A percentile compares a stretch with the other conserved stretches of the same genome.
Conservation (phyloP, 2,797 vertebrate genomes). For the Spinibarbus caldwelli region DNA sequence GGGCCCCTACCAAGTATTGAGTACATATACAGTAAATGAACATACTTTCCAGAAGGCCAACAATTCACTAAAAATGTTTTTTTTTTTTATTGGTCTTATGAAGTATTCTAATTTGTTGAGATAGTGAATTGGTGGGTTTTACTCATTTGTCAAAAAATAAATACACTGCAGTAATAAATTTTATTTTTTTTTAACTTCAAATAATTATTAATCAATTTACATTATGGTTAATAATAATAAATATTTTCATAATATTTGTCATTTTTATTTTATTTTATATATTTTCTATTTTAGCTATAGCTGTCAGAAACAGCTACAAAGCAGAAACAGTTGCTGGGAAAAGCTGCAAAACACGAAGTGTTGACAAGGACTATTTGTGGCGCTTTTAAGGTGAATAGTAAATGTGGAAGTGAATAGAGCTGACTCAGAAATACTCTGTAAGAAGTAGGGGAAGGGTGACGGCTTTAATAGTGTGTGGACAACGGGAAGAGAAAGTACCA, state of each 20-base stretch:
- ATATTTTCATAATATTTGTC: neutral
- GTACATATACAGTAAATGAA: too few relatives aligned
- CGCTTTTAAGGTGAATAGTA: conserved; percentile 67
- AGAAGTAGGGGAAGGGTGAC: conserved; percentile 52
- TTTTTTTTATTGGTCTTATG: too few relatives aligned
- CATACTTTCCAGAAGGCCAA: too few relatives aligned
- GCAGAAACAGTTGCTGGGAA: neutral
- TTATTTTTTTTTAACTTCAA: too few relatives aligned
- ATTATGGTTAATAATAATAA: neutral
- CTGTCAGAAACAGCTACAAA: neutral
- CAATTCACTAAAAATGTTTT: too few relatives aligned
- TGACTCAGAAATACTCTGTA: conserved; percentile 60
- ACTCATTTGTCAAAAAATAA: too few relatives aligned
- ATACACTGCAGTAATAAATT: neutral
- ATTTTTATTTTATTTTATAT: neutral
- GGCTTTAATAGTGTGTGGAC: conserved; percentile 32
- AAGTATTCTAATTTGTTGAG: too few relatives aligned
- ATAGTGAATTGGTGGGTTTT: too few relatives aligned
- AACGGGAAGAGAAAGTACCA: neutral
- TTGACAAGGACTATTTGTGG: neutral
- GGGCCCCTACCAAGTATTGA: too few relatives aligned
- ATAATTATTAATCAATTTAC: too few relatives aligned
- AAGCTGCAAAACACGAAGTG: neutral
- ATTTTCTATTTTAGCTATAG: neutral
- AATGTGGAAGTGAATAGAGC: conserved; percentile 64